phyloP scores from a whole-genome alignment of 2,797 vertebrate species.

The Chaunax sp. region DNA sequence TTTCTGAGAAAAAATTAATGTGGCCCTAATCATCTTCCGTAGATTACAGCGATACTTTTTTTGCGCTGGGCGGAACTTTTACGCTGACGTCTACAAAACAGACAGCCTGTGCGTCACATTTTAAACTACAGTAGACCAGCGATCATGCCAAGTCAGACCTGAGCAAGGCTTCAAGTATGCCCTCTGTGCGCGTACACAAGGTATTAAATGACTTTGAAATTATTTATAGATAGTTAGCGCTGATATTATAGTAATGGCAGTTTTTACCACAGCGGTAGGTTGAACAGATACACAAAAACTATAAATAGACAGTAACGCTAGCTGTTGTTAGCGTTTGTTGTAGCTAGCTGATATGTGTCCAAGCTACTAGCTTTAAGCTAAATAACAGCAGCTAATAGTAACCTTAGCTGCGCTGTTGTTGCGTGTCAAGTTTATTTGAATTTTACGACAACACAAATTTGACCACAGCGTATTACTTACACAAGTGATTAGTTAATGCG shows the following conservation, averaged over 20 bases:
- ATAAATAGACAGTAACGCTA: slow-evolving; percentile 25
- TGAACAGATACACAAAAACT: background rate
- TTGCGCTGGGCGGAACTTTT: slow-evolving; percentile 52
- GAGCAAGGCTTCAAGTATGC: slow-evolving; percentile 61
- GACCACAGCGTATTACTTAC: background rate
- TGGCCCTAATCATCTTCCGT: too few species aligned
- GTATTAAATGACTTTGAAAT: slow-evolving; percentile 42
- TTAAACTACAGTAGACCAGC: slow-evolving; percentile 61
- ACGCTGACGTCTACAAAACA: slow-evolving; percentile 53
- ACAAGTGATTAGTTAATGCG: background rate
- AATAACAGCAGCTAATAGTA: slow-evolving; percentile 14
- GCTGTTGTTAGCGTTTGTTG: slow-evolving; percentile 43
- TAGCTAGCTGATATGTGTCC: slow-evolving; percentile 33
- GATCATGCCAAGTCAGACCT: slow-evolving; percentile 64
- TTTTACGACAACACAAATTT: background rate
- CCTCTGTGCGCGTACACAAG: slow-evolving; percentile 40
- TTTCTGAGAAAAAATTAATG: too few species aligned
- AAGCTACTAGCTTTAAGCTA: slow-evolving; percentile 49
- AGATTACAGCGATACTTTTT: too few species aligned
- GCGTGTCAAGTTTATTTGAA: background rate
- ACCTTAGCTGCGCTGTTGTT: slow-evolving; percentile 6
- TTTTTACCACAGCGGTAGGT: background rate
- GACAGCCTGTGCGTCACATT: slow-evolving; percentile 49
- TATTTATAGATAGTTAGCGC: accelerated
- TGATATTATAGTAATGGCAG: background rate